phyloP scores from a whole-genome alignment of 2,113 vertebrate genomes.

The Thamnophis sirtalis region DNA sequence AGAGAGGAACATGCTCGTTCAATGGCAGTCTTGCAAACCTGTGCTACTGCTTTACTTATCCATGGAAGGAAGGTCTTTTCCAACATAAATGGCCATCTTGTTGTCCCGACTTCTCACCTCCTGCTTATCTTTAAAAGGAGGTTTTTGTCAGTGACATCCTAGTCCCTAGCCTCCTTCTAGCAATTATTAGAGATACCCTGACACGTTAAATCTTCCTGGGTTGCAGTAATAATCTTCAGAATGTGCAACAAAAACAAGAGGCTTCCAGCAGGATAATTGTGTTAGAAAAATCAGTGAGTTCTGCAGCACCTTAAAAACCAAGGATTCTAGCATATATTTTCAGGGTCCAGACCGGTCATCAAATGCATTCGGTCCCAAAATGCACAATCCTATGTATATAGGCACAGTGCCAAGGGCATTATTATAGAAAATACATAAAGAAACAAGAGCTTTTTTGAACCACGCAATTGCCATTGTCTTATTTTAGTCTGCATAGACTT shows the following conservation, averaged over 20 bases:
- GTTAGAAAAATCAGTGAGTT: not conserved
- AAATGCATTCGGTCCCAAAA: not conserved
- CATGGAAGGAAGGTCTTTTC: not conserved
- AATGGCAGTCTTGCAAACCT: not conserved
- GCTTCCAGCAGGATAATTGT: not conserved
- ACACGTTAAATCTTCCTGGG: not conserved
- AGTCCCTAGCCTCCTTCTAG: not conserved
- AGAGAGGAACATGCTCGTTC: not conserved
- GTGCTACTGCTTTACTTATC: not conserved
- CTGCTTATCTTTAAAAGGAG: not conserved
- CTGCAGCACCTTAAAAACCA: not conserved
- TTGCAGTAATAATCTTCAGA: not conserved
- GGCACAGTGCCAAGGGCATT: not conserved
- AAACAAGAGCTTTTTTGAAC: not conserved
- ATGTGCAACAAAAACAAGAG: not conserved
- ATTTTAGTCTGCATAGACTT: not conserved
- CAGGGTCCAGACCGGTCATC: not conserved
- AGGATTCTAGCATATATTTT: not conserved
- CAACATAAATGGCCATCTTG: not conserved
- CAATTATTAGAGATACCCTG: not conserved
- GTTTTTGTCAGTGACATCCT: not conserved
- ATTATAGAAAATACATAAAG: not conserved
- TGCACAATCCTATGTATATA: not conserved
- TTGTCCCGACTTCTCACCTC: not conserved
- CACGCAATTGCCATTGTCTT: not conserved